phyloP scores from a whole-genome alignment of 2,888 invertebrate species.

The Euphydryas editha region DNA sequence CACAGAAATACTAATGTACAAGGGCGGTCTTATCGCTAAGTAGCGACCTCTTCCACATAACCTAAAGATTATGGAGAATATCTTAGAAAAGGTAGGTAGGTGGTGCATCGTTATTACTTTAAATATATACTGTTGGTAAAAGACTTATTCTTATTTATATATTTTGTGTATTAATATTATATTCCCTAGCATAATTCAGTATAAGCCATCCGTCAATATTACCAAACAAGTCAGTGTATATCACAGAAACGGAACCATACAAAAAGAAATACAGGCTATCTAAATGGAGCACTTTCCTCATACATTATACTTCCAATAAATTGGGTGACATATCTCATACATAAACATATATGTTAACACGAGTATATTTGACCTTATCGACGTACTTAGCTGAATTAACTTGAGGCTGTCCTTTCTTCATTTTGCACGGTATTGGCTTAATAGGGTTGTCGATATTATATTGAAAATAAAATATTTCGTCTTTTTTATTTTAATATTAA shows the following conservation, averaged over 20 bases:
- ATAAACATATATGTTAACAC: constrained; percentile 59
- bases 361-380: constrained; percentile 57
- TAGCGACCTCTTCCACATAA: too few relatives aligned
- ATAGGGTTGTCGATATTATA: constrained; percentile 50
- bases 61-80: too few relatives aligned
- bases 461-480: background rate
- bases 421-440: constrained; percentile 51
- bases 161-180: too few relatives aligned
- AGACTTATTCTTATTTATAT: too few relatives aligned
- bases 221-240: background rate
- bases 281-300: constrained; percentile 6
- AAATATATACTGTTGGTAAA: too few relatives aligned
- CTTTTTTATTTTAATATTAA: background rate
- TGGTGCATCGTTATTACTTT: too few relatives aligned
- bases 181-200: too few relatives aligned
- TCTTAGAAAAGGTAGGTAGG: too few relatives aligned
- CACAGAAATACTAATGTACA: too few relatives aligned
- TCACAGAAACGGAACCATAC: background rate
- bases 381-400: constrained; percentile 64
- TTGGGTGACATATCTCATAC: constrained; percentile 47
- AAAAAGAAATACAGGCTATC: background rate
- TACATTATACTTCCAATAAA: constrained; percentile 31
- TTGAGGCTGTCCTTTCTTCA: constrained; percentile 58
- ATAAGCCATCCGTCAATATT: too few relatives aligned
- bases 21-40: too few relatives aligned